Evolutionary conservation across 2,888 invertebrate genomes (phyloP), one percentile per base, ranked within the genome.

Genomic region (Habrosyne pyritoides): DNA sequence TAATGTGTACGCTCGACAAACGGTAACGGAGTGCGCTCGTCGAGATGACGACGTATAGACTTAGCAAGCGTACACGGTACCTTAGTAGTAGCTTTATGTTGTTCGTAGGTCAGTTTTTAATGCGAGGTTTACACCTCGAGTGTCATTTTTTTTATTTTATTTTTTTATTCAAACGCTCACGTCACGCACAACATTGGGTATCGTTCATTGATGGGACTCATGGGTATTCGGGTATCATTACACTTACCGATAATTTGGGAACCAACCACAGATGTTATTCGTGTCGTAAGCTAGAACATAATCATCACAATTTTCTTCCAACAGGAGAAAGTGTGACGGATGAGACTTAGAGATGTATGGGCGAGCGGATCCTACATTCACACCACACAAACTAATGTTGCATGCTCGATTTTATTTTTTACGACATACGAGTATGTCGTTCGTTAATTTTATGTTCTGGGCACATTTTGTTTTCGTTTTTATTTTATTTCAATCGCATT

Each of bases 11-110:
- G 86, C 84, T 79, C 61, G 53, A 42, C 42, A 51, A 53, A 14
- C 18, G 42, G n/a, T 42, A 42, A 18, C 18, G n/a, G 14, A 14
- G 7, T 42, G 8, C 36, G 56, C 55, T 22, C 47, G 54, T 61
- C 53, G 55, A 54, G 18, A 28, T 10, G 12, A 18, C 24, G 3
- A 26, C 21, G 18, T 14, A 28, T 18, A 28, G 28, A 21, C 7
- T 7, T 18, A 50, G 42, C n/a, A 21, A 80, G 86, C 85, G 84
- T 83, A 77, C 86, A 83, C 86, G 54, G 76, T 83, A 79, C 89
- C 86, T 69, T 82, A 87, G 88, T 91, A 91, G 92, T 88, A 88
- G 92, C 91, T 92, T 91, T 83, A 89, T 92, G 92, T 92, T 85
- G 92, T 92, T 78, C 81, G 89, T 92, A 90, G 88, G 89, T 77